phyloP scores from a whole-genome alignment of 2,888 invertebrate genomes.

The Dimorphilus gyrociliatus region DNA sequence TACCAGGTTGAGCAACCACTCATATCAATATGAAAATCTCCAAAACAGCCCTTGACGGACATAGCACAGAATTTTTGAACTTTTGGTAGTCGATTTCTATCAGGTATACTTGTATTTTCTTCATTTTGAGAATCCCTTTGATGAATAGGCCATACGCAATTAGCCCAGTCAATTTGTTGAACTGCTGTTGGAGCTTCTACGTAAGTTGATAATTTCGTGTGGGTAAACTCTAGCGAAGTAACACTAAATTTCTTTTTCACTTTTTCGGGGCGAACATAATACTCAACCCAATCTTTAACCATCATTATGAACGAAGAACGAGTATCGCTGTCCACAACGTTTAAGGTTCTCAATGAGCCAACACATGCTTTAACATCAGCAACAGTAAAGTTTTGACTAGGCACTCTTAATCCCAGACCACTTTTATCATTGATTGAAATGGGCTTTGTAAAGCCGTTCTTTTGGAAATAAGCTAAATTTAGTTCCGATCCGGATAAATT shows the following conservation, averaged over 20 bases:
- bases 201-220: slow-evolving; percentile 81
- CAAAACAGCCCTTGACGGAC: slow-evolving; percentile 93
- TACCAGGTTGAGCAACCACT: slow-evolving; percentile 99
- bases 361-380: slow-evolving; percentile 86
- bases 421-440: slow-evolving; percentile 71
- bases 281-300: slow-evolving; percentile 83
- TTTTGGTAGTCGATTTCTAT: slow-evolving; percentile 92
- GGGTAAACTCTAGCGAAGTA: slow-evolving; percentile 89
- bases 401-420: slow-evolving; percentile 56
- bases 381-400: slow-evolving; percentile 60
- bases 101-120: slow-evolving; percentile 86
- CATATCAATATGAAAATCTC: slow-evolving; percentile 96
- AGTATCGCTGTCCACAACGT: slow-evolving; percentile 96
- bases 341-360: slow-evolving; percentile 73
- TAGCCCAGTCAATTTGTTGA: slow-evolving; percentile 95
- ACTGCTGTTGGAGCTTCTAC: slow-evolving; percentile 77
- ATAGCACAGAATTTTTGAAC: slow-evolving; percentile 84
- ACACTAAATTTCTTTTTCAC: slow-evolving; percentile 59
- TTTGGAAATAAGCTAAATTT: slow-evolving; percentile 40
- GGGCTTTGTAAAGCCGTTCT: slow-evolving; percentile 78
- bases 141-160: slow-evolving; percentile 78
- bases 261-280: slow-evolving; percentile 59
- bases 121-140: slow-evolving; percentile 78
- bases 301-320: slow-evolving; percentile 95
- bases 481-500: too few relatives aligned